Percentiles rank a stretch among this genome's conserved stretches.
These are phyloP conservation scores for Orthonevra nobilis DNA, from an alignment of 2,888 invertebrate genomes.

Conservation along the genomic window DNA sequence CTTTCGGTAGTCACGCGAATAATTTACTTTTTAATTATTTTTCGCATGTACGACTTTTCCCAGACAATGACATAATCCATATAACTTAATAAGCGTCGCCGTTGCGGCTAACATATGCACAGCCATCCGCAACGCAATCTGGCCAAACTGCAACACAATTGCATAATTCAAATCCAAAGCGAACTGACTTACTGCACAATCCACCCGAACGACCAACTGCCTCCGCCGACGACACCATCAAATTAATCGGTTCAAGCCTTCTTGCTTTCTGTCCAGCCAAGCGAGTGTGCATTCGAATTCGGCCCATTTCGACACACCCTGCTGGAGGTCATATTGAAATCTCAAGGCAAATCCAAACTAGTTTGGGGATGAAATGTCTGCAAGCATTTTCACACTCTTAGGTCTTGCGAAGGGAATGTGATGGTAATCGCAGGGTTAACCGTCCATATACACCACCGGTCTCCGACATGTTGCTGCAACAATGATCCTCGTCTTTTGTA, in stretches of 20 bases:
- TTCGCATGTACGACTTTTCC: no score
- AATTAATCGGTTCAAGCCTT: constrained; percentile 16
- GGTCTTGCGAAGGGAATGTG: neutral
- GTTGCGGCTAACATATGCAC: constrained; percentile 26
- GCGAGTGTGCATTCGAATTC: constrained; percentile 45
- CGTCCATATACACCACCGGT: constrained; percentile 33
- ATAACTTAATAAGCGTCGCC: constrained; percentile 37
- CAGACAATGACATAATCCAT: constrained; percentile 49
- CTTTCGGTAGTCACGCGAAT: constrained; percentile 65
- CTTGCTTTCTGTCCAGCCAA: constrained; percentile 19
- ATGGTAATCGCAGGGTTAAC: constrained; percentile 1
- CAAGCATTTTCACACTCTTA: neutral
- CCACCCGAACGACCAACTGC: constrained; percentile 27
- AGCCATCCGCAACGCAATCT: constrained; percentile 49
- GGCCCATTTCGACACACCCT: constrained; percentile 37
- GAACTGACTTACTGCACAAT: constrained; percentile 6
- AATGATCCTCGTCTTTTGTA: constrained; percentile 23
- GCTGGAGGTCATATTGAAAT: constrained; percentile 45
- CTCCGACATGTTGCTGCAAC: constrained; percentile 8
- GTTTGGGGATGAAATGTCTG: constrained; percentile 7
- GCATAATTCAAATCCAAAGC: constrained; percentile 29
- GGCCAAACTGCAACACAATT: constrained; percentile 48
- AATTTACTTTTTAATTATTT: constrained; percentile 45
- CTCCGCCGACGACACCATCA: neutral
- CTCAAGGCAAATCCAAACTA: neutral